phyloP scores from a whole-genome alignment of 1,140 invertebrate species.

The Bombus fervidus region DNA sequence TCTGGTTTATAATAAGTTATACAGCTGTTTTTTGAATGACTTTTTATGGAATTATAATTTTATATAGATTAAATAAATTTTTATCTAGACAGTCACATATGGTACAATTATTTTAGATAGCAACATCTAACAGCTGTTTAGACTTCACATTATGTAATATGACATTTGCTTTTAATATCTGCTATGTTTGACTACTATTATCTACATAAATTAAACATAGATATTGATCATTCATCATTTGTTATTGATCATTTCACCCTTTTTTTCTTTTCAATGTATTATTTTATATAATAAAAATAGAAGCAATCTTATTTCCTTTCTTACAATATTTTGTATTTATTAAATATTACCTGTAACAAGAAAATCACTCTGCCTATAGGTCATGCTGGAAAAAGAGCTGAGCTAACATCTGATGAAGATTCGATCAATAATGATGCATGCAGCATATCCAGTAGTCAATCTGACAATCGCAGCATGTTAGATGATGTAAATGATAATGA shows the following conservation, averaged over 20 bases:
- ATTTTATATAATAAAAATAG: background rate
- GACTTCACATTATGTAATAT: slow-evolving; percentile 57
- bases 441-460: slow-evolving; percentile 86
- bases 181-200: slow-evolving; percentile 13
- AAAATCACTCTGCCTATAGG: slow-evolving; percentile 44
- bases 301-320: background rate
- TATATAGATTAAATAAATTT: background rate
- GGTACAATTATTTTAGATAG: background rate
- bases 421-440: slow-evolving; percentile 86
- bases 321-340: background rate
- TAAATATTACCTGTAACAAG: background rate
- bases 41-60: background rate
- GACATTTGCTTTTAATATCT: slow-evolving; percentile 64
- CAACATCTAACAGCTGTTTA: slow-evolving; percentile 59
- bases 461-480: slow-evolving; percentile 85
- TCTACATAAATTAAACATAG: background rate
- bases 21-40: background rate
- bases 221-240: background rate
- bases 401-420: slow-evolving; percentile 86
- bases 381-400: slow-evolving; percentile 75
- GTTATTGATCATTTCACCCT: background rate
- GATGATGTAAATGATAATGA: slow-evolving; percentile 85
- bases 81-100: background rate
- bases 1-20: background rate
- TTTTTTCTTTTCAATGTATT: background rate